A percentile compares a stretch with the other conserved stretches of the same genome.
phyloP scores from a whole-genome alignment of 2,888 invertebrate genomes.

The Aproaerema taeniolella region DNA sequence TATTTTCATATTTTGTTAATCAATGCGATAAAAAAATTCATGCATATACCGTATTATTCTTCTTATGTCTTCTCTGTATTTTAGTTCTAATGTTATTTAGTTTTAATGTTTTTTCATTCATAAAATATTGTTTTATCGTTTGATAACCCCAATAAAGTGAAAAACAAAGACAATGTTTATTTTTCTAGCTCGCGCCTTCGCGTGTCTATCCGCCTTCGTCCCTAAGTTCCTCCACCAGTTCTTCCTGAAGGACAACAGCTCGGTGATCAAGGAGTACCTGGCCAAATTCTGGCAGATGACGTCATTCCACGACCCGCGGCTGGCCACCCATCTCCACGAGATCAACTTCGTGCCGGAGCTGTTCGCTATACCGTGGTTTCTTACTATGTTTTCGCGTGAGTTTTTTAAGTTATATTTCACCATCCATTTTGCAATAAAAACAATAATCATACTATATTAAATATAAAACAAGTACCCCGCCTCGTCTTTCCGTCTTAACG shows the following conservation, averaged over 20 bases:
- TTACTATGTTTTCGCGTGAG: constrained; percentile 99
- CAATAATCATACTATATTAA: too few relatives aligned
- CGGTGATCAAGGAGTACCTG: constrained; percentile 97
- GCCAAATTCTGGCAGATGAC: constrained; percentile 97
- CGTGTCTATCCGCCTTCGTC: constrained; percentile 96
- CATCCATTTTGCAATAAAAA: too few relatives aligned
- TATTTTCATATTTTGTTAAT: too few relatives aligned
- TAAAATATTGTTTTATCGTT: too few relatives aligned
- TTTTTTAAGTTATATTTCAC: constrained; percentile 27
- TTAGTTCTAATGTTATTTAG: too few relatives aligned
- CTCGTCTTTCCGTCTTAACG: too few relatives aligned
- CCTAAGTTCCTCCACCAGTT: constrained; percentile 98
- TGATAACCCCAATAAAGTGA: too few relatives aligned
- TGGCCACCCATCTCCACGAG: constrained; percentile 93
- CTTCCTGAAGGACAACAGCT: constrained; percentile 97
- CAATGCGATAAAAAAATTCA: too few relatives aligned
- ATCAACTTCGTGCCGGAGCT: constrained; percentile 98
- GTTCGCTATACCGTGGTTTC: constrained; percentile 99
- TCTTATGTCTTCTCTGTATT: too few relatives aligned
- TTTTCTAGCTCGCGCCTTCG: constrained; percentile 95
- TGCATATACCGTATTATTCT: too few relatives aligned
- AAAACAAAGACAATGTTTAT: not conserved
- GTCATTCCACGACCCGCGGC: constrained; percentile 94
- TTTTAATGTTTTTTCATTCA: too few relatives aligned
- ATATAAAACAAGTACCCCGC: too few relatives aligned